These are phyloP conservation scores for Ceyx erithaca DNA, from an alignment of 2,797 vertebrate species.

Conservation along the genomic window DNA sequence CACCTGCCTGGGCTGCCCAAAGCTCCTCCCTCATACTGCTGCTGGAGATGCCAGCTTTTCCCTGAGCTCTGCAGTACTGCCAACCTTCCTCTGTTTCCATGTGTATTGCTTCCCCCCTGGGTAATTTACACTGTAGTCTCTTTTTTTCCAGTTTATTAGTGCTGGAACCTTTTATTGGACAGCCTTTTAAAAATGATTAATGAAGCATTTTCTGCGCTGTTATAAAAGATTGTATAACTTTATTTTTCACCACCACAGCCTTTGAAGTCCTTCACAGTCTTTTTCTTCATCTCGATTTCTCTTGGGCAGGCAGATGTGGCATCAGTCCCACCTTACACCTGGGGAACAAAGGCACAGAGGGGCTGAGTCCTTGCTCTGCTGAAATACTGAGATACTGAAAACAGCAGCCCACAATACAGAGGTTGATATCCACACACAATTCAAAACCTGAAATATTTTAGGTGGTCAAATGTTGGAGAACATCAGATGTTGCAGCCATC, in stretches of 20 bases:
- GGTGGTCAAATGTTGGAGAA: background rate
- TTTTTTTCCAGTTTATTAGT: background rate
- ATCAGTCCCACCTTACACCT: background rate
- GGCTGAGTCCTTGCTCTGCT: background rate
- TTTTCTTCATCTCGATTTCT: background rate
- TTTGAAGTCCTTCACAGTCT: background rate
- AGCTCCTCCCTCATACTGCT: fast-evolving
- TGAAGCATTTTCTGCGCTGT: background rate
- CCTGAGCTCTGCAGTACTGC: background rate
- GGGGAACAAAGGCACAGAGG: background rate
- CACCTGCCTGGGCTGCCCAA: fast-evolving
- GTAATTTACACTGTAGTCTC: background rate
- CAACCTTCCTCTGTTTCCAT: background rate
- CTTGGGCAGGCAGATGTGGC: background rate
- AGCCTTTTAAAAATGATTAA: background rate
- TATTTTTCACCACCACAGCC: background rate
- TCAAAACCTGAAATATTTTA: background rate
- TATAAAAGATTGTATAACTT: background rate
- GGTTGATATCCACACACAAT: background rate
- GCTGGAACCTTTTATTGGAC: background rate
- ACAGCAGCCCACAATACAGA: background rate
- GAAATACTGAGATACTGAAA: background rate
- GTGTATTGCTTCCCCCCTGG: background rate
- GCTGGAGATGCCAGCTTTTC: background rate
- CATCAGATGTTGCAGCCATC: background rate